These are phyloP conservation scores for Trypoxylon attenuatum DNA, from an alignment of 2,888 invertebrate species.

Conservation along the genomic window DNA sequence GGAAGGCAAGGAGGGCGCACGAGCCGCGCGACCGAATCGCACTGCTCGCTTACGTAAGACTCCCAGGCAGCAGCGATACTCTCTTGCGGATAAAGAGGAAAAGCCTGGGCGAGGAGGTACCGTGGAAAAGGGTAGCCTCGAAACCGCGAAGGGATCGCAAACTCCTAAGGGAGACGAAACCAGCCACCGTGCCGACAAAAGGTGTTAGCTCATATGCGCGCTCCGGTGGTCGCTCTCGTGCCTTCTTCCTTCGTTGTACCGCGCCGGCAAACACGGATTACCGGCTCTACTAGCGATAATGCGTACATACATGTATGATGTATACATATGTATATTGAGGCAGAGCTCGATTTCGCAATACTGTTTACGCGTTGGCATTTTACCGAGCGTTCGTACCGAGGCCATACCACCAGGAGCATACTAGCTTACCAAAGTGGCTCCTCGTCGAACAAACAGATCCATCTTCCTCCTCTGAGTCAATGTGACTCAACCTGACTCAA, in stretches of 20 bases:
- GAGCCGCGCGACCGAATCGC: background rate
- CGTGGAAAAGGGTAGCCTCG: too few species aligned
- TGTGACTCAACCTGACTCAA: too few species aligned
- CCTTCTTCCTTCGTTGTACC: too few species aligned
- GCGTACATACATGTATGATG: background rate
- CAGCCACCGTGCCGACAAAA: too few species aligned
- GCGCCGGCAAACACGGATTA: background rate
- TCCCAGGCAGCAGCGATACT: too few species aligned
- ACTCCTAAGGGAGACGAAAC: too few species aligned
- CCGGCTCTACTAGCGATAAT: background rate
- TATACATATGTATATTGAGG: background rate
- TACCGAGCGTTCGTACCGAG: too few species aligned
- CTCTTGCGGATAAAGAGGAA: constrained; percentile 2
- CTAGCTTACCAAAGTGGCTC: too few species aligned
- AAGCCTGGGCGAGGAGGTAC: background rate
- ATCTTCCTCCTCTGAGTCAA: too few species aligned
- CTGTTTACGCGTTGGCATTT: background rate
- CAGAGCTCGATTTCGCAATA: background rate
- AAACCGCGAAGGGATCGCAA: too few species aligned
- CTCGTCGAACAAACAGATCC: too few species aligned
- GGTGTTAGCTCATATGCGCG: background rate
- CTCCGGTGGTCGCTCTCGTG: background rate
- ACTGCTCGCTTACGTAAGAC: background rate
- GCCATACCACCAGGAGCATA: too few species aligned
- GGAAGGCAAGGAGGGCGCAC: background rate